Evolutionary conservation across 2,797 vertebrate species (phyloP).

Genomic region (Schizopygopsis malacanthus): DNA sequence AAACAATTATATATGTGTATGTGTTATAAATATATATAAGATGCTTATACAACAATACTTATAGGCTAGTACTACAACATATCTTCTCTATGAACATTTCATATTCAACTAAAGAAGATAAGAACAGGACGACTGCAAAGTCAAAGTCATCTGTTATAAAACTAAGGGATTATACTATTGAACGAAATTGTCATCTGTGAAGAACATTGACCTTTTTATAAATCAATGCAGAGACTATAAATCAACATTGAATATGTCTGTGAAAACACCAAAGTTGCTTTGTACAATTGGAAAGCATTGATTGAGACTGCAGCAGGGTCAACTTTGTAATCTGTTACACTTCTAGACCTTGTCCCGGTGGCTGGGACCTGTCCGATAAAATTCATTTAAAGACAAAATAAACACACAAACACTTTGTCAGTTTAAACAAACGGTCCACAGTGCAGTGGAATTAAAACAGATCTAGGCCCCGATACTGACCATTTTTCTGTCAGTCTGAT

Average conservation of each 20-base stretch:
- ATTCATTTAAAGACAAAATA: constrained; percentile 57
- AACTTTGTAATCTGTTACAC: constrained; percentile 57
- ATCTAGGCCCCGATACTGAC: constrained; percentile 31
- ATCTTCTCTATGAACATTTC: not conserved
- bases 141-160: constrained; percentile 36
- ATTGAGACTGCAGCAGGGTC: constrained; percentile 53
- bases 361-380: constrained; percentile 56
- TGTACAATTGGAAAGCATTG: constrained; percentile 51
- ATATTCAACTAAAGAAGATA: constrained; percentile 19
- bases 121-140: constrained; percentile 33
- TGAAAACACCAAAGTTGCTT: constrained; percentile 39
- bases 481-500: constrained; percentile 51
- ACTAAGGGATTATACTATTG: constrained; percentile 53
- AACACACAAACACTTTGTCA: constrained; percentile 57
- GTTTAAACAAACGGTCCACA: constrained; percentile 45
- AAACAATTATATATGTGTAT: no score
- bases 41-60: not conserved
- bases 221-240: constrained; percentile 67
- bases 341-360: constrained; percentile 60
- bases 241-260: constrained; percentile 62
- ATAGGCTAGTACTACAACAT: not conserved
- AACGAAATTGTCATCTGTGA: constrained; percentile 54
- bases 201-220: constrained; percentile 59
- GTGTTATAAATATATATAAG: not conserved
- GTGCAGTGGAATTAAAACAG: constrained; percentile 45